phyloP scores from a whole-genome alignment of 2,113 vertebrate species.

The Calyptommatus sinebrachiatus region DNA sequence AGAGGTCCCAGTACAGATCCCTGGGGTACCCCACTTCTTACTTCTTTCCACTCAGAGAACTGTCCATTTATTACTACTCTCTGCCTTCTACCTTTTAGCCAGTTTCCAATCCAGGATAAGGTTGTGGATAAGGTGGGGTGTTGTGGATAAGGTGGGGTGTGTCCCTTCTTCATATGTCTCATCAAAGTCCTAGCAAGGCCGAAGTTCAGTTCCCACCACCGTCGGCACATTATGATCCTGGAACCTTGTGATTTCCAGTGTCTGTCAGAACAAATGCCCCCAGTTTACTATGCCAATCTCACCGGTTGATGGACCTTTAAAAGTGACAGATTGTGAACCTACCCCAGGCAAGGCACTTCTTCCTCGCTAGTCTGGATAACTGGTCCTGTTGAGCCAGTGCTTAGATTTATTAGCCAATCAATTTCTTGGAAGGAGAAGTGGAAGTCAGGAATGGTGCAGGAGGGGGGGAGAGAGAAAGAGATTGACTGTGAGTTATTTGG shows the following conservation, averaged over 20 bases:
- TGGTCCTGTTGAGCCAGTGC: not conserved
- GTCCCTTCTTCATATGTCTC: no score
- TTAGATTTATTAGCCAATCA: not conserved
- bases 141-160: no score
- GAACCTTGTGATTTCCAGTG: not conserved
- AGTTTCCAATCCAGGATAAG: no score
- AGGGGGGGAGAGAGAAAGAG: accelerated
- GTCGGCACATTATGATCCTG: not conserved
- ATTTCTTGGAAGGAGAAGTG: slow-evolving; percentile 2
- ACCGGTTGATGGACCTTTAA: not conserved
- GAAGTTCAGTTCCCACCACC: not conserved
- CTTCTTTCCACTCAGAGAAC: no score
- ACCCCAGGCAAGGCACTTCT: not conserved
- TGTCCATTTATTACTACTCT: no score
- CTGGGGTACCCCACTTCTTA: no score
- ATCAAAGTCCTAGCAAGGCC: no score
- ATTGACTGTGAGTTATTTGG: not conserved
- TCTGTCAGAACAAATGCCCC: accelerated
- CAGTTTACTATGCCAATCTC: not conserved
- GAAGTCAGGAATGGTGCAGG: not conserved
- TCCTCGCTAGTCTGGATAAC: accelerated
- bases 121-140: no score
- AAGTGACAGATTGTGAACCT: accelerated
- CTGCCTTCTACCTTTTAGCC: no score
- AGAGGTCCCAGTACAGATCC: no score